Evolutionary conservation across 1,140 invertebrate genomes (phyloP).

Genomic region (Papilio aristodemus): DNA sequence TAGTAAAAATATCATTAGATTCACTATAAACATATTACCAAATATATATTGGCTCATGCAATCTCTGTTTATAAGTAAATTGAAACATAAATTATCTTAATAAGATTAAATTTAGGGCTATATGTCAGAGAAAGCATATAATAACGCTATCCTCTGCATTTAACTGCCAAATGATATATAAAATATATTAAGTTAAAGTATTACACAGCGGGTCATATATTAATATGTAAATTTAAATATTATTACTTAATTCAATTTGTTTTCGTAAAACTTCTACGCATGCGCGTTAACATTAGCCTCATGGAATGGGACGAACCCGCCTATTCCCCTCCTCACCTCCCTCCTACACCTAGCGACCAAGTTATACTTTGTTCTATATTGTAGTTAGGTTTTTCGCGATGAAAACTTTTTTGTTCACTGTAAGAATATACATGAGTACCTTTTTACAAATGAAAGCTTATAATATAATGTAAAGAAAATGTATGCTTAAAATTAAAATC

Average conservation of each 20-base stretch:
- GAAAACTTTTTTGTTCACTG: neutral
- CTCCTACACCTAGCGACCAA: neutral
- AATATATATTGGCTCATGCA: neutral
- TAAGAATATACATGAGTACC: neutral
- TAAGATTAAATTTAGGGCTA: neutral
- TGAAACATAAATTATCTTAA: neutral
- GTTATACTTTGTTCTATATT: neutral
- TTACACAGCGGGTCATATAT: constrained; percentile 4
- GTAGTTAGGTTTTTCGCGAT: neutral
- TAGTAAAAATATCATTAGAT: neutral
- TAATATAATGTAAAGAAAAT: too few relatives aligned
- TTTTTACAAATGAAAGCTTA: too few relatives aligned
- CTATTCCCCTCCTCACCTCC: constrained; percentile 1
- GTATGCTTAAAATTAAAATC: too few relatives aligned
- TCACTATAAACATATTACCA: neutral
- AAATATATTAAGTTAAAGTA: constrained; percentile 2
- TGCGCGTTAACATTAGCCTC: neutral
- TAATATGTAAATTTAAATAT: constrained; percentile 14
- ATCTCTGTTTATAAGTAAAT: neutral
- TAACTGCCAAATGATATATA: neutral
- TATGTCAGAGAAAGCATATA: neutral
- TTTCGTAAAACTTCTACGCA: constrained; percentile 16
- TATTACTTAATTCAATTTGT: constrained; percentile 11
- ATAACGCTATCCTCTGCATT: neutral
- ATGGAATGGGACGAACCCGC: constrained; percentile 3